Evolutionary conservation across 2,113 vertebrate genomes (phyloP).

Genomic region (Nansenia antarctica): DNA sequence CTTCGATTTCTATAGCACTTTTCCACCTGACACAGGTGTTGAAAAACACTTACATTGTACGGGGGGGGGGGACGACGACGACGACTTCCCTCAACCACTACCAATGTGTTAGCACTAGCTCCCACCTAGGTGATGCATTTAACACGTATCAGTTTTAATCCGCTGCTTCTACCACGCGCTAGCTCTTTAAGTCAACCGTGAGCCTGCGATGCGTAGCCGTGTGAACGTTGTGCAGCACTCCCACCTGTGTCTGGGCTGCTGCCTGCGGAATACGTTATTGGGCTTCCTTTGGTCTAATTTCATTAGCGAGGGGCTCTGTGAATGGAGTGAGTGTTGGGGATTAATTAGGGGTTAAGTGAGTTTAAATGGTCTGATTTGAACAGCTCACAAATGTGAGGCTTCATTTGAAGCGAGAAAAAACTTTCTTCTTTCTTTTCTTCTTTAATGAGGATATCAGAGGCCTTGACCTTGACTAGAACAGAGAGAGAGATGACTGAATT

Average conservation of each 20-base stretch:
- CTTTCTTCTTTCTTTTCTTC: slow-evolving; percentile 44
- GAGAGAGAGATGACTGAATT: slow-evolving; percentile 57
- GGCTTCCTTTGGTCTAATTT: slow-evolving; percentile 57
- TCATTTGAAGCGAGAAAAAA: slow-evolving; percentile 59
- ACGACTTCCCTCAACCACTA: too few relatives aligned
- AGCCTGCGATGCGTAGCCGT: neutral
- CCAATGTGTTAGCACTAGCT: too few relatives aligned
- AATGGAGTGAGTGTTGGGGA: slow-evolving; percentile 48
- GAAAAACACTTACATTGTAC: too few relatives aligned
- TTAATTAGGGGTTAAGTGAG: slow-evolving; percentile 70
- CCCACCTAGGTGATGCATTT: too few relatives aligned
- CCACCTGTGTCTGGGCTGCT: neutral
- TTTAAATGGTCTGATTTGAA: slow-evolving; percentile 70
- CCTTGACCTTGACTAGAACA: slow-evolving; percentile 60
- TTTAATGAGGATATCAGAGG: slow-evolving; percentile 66
- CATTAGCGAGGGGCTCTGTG: slow-evolving; percentile 50
- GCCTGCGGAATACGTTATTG: slow-evolving; percentile 41
- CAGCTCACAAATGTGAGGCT: slow-evolving; percentile 51
- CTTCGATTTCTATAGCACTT: too few relatives aligned
- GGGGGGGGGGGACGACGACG: too few relatives aligned
- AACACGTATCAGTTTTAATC: too few relatives aligned
- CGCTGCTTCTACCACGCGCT: too few relatives aligned
- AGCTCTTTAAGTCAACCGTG: too few relatives aligned
- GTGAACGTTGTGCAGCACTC: slow-evolving; percentile 5
- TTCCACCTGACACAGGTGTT: too few relatives aligned